Evolutionary conservation across 2,888 invertebrate genomes (phyloP).

Genomic region (Neoitamus cyanurus): DNA sequence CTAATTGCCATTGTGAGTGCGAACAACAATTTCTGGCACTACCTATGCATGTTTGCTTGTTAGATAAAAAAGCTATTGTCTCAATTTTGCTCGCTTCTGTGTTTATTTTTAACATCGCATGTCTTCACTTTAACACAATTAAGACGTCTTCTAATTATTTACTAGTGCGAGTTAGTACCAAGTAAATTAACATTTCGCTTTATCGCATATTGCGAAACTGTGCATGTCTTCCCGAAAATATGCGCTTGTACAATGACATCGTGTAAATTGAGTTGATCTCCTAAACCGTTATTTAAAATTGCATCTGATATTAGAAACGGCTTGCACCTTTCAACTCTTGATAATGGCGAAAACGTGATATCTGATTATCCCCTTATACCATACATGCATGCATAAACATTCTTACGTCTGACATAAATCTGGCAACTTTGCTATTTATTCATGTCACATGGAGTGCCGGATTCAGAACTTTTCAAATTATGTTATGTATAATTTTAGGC

Average conservation of each 20-base stretch:
- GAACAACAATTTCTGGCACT: conserved; percentile 36
- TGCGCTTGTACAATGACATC: background rate
- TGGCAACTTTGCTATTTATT: too few species aligned
- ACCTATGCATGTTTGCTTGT: background rate
- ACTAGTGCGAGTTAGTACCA: background rate
- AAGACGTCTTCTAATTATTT: background rate
- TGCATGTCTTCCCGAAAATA: background rate
- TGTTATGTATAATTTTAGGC: background rate
- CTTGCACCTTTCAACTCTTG: background rate
- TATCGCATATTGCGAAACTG: background rate
- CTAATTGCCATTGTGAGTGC: conserved; percentile 40
- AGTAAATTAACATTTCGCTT: background rate
- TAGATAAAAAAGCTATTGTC: conserved; percentile 36
- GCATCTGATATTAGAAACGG: background rate
- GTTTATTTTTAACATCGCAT: conserved; percentile 29
- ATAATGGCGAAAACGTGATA: background rate
- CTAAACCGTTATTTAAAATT: background rate
- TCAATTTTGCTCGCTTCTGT: conserved; percentile 2
- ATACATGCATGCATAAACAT: background rate
- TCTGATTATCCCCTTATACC: background rate
- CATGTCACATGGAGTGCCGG: background rate
- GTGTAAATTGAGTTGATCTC: background rate
- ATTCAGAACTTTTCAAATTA: background rate
- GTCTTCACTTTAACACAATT: background rate
- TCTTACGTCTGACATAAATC: background rate